Evolutionary conservation across 1,140 invertebrate genomes (phyloP).

Genomic region (Calliopsis andreniformis): DNA sequence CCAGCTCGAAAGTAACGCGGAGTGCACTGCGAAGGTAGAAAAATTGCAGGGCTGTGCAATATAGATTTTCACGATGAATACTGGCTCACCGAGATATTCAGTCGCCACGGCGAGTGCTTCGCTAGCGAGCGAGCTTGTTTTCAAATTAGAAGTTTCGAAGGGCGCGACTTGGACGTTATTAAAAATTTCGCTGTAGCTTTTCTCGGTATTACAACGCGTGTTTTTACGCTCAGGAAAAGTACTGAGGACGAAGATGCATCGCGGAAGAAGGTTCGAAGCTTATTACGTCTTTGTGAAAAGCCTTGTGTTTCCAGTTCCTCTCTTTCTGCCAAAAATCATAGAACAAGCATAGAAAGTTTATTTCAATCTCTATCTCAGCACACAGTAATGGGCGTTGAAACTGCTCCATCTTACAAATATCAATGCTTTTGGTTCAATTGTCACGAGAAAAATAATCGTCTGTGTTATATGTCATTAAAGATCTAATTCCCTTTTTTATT

Average conservation of each 20-base stretch:
- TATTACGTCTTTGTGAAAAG: no score
- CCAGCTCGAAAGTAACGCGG: conserved; percentile 10
- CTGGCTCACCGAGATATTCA: conserved; percentile 32
- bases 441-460: no score
- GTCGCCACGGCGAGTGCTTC: conserved; percentile 23
- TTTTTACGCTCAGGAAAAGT: not conserved
- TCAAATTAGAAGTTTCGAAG: conserved; percentile 45
- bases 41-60: conserved; percentile 47
- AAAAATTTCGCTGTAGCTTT: conserved; percentile 32
- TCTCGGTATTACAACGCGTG: conserved; percentile 28
- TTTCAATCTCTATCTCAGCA: no score
- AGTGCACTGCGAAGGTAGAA: conserved; percentile 30
- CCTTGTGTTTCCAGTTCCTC: no score
- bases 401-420: no score
- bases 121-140: conserved; percentile 36
- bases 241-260: not conserved
- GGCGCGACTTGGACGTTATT: conserved; percentile 38
- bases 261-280: not conserved
- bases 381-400: no score
- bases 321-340: no score
- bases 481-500: no score
- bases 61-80: conserved; percentile 53
- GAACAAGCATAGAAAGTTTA: no score
- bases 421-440: no score
- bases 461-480: no score